Conservation (phyloP, 2,888 invertebrate species). For the Ecliptopera silaceata region DNA sequence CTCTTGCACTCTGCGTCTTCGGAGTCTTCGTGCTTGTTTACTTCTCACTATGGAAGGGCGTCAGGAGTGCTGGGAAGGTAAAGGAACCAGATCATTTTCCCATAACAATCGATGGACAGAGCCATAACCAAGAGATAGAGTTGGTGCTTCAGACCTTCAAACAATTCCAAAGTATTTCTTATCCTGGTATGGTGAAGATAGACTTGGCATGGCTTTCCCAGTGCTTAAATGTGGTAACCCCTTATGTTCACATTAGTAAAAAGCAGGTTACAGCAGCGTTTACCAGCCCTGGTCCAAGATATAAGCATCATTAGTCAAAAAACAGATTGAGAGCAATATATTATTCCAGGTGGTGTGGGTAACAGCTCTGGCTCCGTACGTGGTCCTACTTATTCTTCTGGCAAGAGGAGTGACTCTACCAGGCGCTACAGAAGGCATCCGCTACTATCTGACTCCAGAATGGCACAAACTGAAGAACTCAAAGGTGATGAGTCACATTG, state of each 20-base stretch:
- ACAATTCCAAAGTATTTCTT: too few species aligned
- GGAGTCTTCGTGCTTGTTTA: conserved; percentile 96
- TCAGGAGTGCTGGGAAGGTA: conserved; percentile 96
- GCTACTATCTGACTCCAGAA: conserved; percentile 94
- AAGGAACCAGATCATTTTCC: conserved; percentile 27
- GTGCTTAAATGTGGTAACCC: too few species aligned
- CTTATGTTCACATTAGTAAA: too few species aligned
- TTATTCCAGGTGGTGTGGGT: conserved; percentile 92
- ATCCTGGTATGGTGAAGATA: too few species aligned
- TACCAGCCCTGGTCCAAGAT: too few species aligned
- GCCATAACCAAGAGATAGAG: too few species aligned
- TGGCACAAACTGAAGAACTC: conserved; percentile 92
- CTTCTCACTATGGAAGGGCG: conserved; percentile 98
- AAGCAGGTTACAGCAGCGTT: too few species aligned
- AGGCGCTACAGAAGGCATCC: conserved; percentile 92
- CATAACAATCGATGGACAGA: neutral
- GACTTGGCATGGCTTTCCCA: too few species aligned
- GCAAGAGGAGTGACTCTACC: conserved; percentile 93
- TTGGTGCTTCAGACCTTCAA: too few species aligned
- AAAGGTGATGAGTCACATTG: too few species aligned
- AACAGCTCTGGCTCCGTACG: conserved; percentile 96
- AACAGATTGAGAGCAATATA: too few species aligned
- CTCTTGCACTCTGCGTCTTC: conserved; percentile 94
- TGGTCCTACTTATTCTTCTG: conserved; percentile 93
- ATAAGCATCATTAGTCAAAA: too few species aligned